phyloP scores from a whole-genome alignment of 2,113 vertebrate species.

The Enhydra lutris region DNA sequence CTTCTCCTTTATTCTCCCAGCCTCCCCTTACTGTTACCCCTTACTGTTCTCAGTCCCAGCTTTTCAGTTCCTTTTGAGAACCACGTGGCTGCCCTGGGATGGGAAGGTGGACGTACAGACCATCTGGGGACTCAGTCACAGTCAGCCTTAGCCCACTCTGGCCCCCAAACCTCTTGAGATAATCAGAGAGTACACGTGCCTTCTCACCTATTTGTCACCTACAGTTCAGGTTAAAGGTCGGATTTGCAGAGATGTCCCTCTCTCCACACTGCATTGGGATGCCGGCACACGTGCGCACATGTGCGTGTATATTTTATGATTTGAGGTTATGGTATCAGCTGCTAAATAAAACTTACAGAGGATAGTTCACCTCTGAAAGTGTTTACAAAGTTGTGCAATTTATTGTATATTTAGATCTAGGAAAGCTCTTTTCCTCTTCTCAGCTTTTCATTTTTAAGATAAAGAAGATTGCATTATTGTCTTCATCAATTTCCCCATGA shows the following conservation, averaged over 20 bases:
- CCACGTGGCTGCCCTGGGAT: neutral
- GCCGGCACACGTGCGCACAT: too few relatives aligned
- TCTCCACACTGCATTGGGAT: neutral
- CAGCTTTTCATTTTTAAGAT: neutral
- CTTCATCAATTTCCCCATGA: neutral
- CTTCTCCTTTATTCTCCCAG: neutral
- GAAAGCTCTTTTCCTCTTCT: neutral
- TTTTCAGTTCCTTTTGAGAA: neutral
- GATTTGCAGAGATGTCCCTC: fast-evolving
- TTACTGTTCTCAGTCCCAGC: neutral
- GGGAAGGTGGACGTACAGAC: neutral
- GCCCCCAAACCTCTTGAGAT: neutral
- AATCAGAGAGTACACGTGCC: neutral
- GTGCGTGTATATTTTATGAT: neutral
- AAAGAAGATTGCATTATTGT: neutral
- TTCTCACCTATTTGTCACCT: neutral
- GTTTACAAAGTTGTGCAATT: neutral
- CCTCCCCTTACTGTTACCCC: neutral
- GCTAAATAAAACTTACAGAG: neutral
- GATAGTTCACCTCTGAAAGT: neutral
- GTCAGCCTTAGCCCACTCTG: fast-evolving
- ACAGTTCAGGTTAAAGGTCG: neutral
- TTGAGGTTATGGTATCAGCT: neutral
- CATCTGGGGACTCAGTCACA: neutral
- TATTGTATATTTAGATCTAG: neutral